Base-by-base conservation (phyloP, 2,888 invertebrate species). In the Pristionchus exspectatus region DNA sequence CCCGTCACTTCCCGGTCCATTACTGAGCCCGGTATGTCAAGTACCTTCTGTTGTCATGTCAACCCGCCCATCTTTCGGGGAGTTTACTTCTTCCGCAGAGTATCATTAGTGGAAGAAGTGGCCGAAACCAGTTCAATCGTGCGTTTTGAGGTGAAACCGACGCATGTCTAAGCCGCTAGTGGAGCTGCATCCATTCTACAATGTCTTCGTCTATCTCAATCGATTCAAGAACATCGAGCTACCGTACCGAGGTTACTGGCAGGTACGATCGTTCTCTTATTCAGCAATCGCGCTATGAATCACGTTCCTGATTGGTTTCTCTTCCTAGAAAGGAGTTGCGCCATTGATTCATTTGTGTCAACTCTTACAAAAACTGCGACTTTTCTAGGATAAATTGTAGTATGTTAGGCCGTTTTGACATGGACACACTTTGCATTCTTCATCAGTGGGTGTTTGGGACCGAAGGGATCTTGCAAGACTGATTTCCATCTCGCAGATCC, bases 201-300 rank as follows among this genome's bases (percentile, higher is more conserved):
- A 88, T 88, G 74, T 88, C 24, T 74, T 56, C 74, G 12, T 88
- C 54, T 88, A 74, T 33, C 74, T 88, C 24, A 72, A 88, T 74
- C 54, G 56, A 63, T 30, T 88, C 87, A 72, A 88, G 87, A 88
- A 88, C 44, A 88, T 88, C 30, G 87, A 88, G 21, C 56, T 88
- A 27, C 87, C 87, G 24, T 88, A 88, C 74, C 50, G 87, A 59
- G 87, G 87, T 27, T 88, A 88, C 74, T 88, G 56, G 54, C 87
- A 88, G 74, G 87, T 88, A 33, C 24, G 54, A 7, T 50, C 14
- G 63, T 21, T 63, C 5, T 63, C 12, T 14, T 16, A 18, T 38
- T 63, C 33, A 38, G 54, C 33, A 2, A 18, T 33, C 21, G 4
- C 7, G 1, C 38, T 21, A 38, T 74, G 74, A 74, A 21, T 74